A percentile compares a stretch with the other conserved stretches of the same genome.
Conservation (phyloP, 2,113 vertebrate genomes). For the Eleginops maclovinus region DNA sequence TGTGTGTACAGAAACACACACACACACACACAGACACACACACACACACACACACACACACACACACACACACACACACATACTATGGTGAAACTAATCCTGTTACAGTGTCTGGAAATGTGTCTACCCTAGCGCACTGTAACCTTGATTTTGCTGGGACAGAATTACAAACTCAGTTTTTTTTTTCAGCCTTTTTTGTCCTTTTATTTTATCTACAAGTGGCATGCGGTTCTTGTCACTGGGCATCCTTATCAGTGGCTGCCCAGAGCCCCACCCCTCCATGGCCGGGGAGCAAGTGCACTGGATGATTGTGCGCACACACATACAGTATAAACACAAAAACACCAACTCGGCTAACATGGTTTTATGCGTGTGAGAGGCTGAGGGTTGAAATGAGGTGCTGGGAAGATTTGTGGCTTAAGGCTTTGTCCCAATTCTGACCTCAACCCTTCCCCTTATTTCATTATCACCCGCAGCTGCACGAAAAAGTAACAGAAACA, state of each 20-base stretch:
- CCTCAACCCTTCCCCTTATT: slow-evolving; percentile 1
- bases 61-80: slow-evolving; percentile 9
- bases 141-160: slow-evolving; percentile 65
- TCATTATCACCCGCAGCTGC: slow-evolving; percentile 7
- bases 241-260: slow-evolving; percentile 65
- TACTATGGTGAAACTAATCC: slow-evolving; percentile 66
- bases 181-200: slow-evolving; percentile 41
- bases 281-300: slow-evolving; percentile 5
- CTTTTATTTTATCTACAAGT: slow-evolving; percentile 74
- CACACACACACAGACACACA: slow-evolving; percentile 19
- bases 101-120: slow-evolving; percentile 66
- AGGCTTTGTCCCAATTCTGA: slow-evolving; percentile 28
- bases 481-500: slow-evolving; percentile 9
- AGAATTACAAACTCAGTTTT: slow-evolving; percentile 40
- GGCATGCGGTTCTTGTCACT: slow-evolving; percentile 47
- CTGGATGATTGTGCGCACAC: slow-evolving; percentile 19
- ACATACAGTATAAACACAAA: slow-evolving; percentile 4
- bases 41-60: slow-evolving; percentile 25
- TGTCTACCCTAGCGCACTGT: slow-evolving; percentile 41
- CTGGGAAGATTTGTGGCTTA: background rate
- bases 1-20: slow-evolving; percentile 23
- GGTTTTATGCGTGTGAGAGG: slow-evolving; percentile 3
- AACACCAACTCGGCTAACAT: background rate
- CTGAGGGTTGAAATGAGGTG: slow-evolving; percentile 9
- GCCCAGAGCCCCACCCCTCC: slow-evolving; percentile 58